A percentile compares a stretch with the other conserved stretches of the same genome.
Conservation (phyloP, 2,797 vertebrate species). For the Distichodus sexfasciatus region DNA sequence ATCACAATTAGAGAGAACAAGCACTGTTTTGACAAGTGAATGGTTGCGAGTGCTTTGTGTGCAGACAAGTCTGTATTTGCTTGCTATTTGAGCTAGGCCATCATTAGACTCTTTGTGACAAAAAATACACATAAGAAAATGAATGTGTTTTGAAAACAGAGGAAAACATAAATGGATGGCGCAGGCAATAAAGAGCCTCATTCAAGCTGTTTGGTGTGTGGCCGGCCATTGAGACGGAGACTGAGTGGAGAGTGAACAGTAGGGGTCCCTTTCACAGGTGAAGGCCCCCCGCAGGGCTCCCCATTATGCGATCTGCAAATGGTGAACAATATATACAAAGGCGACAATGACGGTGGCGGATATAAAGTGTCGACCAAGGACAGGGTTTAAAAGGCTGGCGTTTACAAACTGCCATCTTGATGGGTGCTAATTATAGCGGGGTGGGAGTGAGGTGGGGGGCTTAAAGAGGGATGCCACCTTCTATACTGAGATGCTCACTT, state of each 20-base stretch:
- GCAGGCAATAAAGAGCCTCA: slow-evolving; percentile 68
- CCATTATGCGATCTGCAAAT: slow-evolving; percentile 75
- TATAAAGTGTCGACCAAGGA: slow-evolving; percentile 74
- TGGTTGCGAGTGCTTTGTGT: slow-evolving; percentile 36
- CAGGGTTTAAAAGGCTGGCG: slow-evolving; percentile 71
- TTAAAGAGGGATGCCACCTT: slow-evolving; percentile 52
- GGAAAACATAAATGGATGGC: slow-evolving; percentile 72
- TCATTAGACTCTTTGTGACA: slow-evolving; percentile 66
- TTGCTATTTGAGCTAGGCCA: slow-evolving; percentile 65
- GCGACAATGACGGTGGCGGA: slow-evolving; percentile 72
- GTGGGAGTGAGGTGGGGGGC: slow-evolving; percentile 51
- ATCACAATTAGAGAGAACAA: slow-evolving; percentile 27
- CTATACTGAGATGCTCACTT: slow-evolving; percentile 53
- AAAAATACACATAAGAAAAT: slow-evolving; percentile 67
- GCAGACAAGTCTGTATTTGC: slow-evolving; percentile 61
- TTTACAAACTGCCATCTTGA: slow-evolving; percentile 68
- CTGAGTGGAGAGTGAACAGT: slow-evolving; percentile 66
- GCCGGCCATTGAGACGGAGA: slow-evolving; percentile 69
- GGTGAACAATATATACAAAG: slow-evolving; percentile 71
- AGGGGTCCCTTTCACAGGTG: slow-evolving; percentile 79
- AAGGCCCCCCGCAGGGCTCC: slow-evolving; percentile 70
- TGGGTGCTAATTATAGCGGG: slow-evolving; percentile 71
- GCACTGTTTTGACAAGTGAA: slow-evolving; percentile 47
- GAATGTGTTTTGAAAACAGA: slow-evolving; percentile 77
- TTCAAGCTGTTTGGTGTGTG: slow-evolving; percentile 69